Percentiles rank a stretch among this genome's conserved stretches.
Evolutionary conservation across 1,140 invertebrate genomes (phyloP).

Genomic region (Achroia grisella): DNA sequence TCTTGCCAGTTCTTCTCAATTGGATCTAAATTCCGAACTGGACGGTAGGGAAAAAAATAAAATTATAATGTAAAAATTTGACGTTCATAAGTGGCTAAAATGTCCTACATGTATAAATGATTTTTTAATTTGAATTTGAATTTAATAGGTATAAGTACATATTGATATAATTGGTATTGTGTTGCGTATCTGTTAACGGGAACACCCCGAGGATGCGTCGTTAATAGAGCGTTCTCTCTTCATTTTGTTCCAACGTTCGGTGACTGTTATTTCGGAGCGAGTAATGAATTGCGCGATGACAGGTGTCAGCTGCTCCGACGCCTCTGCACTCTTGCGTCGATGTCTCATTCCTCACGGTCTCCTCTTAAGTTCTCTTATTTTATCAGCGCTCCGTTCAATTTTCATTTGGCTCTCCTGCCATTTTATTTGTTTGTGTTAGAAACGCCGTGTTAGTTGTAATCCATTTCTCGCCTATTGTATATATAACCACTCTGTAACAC

Average conservation of each 20-base stretch:
- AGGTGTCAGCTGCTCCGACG: constrained; percentile 69
- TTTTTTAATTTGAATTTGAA: too few species aligned
- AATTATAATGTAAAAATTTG: too few species aligned
- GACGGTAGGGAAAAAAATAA: too few species aligned
- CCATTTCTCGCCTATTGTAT: constrained; percentile 23
- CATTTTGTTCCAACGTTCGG: constrained; percentile 64
- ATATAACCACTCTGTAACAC: too few species aligned
- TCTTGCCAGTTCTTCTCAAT: too few species aligned
- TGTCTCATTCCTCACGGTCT: constrained; percentile 70
- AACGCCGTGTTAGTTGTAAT: constrained; percentile 41
- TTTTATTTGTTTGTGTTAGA: constrained; percentile 57
- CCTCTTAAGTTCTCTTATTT: constrained; percentile 70
- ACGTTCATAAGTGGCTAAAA: too few species aligned
- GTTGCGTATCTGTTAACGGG: constrained; percentile 42
- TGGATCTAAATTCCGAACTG: too few species aligned
- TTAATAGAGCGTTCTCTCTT: constrained; percentile 67
- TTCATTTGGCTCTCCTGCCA: constrained; percentile 54
- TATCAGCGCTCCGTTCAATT: constrained; percentile 69
- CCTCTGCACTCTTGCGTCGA: constrained; percentile 71
- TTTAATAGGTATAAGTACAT: too few species aligned
- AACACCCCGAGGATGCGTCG: constrained; percentile 46
- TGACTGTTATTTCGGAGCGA: constrained; percentile 68
- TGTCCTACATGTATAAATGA: too few species aligned
- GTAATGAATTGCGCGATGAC: constrained; percentile 72
- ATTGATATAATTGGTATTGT: constrained; percentile 34